Base-by-base conservation (phyloP, 1,140 invertebrate species). In the Sesamia nonagrioides region DNA sequence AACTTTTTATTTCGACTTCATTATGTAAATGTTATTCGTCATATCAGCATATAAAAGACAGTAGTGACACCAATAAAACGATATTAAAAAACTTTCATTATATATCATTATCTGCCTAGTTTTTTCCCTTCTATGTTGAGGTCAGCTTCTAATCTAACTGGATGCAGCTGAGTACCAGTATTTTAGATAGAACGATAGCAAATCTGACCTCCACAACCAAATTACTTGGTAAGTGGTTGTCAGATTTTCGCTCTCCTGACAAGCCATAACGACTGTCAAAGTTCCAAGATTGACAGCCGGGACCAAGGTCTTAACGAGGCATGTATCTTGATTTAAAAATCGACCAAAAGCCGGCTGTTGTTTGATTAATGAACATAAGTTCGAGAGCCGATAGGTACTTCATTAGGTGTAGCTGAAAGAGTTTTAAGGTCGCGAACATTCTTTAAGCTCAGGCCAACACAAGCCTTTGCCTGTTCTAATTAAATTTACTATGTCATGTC, bases 381-480 rank as follows among this genome's bases (percentile, higher is more conserved):
- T 88, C 77, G 84, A 86, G 84, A 77, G 79, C 79, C 88, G 83
- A 91, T 90, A n/a, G n/a, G n/a, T n/a, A n/a, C n/a, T n/a, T n/a
- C n/a, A n/a, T n/a, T n/a, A n/a, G n/a, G n/a, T n/a, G n/a, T n/a
- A 82, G 82, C 81, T 87, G 81, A 85, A 86, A 85, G 86, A 90
- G 84, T 91, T 93, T 90, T 84, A 89, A 89, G 87, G 88, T 90
- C 87, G 86, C 85, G 86, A 91, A 85, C 80, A 86, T 88, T 88
- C 84, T 91, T 89, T 81, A 89, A 73, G 66, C 79, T 78, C 82
- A 86, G 77, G 72, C 81, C 79, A 77, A 77, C 82, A 78, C 74
- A 86, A 86, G 77, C 56, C 56, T 69, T 77, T 63, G 76, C 79
- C 79, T 79, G 81, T 86, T 88, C 86, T 89, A 83, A 89, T 91